Evolutionary conservation across 30 jellyfish, hydroid and myxozoan genomes (phyloP).

Genomic region (Cassiopea xamachana): DNA sequence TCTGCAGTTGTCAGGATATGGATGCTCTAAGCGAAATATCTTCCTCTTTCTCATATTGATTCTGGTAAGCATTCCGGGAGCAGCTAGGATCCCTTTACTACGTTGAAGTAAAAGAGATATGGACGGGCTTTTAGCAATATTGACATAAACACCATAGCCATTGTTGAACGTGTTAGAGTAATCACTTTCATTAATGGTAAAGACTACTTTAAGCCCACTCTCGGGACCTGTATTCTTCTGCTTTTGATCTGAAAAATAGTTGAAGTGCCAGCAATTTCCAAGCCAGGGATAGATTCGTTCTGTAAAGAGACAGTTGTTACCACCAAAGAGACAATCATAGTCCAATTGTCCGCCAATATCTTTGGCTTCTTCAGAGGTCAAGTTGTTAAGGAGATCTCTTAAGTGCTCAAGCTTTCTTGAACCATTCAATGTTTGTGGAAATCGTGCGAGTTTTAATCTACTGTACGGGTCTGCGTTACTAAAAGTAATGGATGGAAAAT

Average conservation of each 20-base stretch:
- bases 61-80: conserved; percentile 31
- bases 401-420: background rate
- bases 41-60: conserved; percentile 36
- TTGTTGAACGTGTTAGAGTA: background rate
- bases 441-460: background rate
- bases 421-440: background rate
- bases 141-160: background rate
- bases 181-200: background rate
- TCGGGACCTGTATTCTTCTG: background rate
- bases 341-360: background rate
- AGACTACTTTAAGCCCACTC: background rate
- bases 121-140: background rate
- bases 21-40: conserved; percentile 26
- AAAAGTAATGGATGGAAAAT: conserved; percentile 39
- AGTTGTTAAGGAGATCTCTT: background rate
- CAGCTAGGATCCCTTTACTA: background rate
- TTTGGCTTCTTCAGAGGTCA: background rate
- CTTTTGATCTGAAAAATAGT: background rate
- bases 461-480: conserved; percentile 20
- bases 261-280: background rate
- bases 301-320: background rate
- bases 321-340: background rate
- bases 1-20: conserved; percentile 30
- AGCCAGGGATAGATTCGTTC: background rate
- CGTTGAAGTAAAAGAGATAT: background rate